A percentile compares a stretch with the other conserved stretches of the same genome.
These are phyloP conservation scores for Orthonyx spaldingii DNA, from an alignment of 2,113 vertebrate species.

Conservation along the genomic window DNA sequence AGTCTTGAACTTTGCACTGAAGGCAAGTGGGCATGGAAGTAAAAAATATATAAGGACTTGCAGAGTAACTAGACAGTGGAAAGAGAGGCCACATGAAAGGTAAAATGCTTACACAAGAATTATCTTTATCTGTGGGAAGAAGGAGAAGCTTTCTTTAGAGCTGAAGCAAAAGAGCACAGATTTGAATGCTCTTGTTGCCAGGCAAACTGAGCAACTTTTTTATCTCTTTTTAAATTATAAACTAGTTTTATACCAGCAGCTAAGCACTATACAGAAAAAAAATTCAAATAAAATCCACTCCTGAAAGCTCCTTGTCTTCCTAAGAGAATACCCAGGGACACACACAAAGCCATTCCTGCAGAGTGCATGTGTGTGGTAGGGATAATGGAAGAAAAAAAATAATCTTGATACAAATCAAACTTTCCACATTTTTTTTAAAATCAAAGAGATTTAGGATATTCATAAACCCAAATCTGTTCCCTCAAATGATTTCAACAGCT, in stretches of 20 bases:
- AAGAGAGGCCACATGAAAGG: background rate
- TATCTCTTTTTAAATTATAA: background rate
- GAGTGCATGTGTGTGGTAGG: background rate
- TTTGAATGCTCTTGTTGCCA: background rate
- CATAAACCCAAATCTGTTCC: slow-evolving; percentile 22
- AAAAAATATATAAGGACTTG: background rate
- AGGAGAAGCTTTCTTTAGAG: background rate
- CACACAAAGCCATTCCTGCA: background rate
- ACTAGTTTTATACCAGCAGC: background rate
- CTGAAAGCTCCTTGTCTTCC: background rate
- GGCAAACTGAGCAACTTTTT: background rate
- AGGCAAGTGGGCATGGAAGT: background rate
- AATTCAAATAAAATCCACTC: background rate
- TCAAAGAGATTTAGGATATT: slow-evolving; percentile 35
- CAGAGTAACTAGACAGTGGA: background rate
- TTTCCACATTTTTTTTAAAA: background rate
- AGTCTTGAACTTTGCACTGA: background rate
- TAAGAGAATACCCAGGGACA: background rate
- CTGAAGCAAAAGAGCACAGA: background rate
- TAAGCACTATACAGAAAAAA: background rate
- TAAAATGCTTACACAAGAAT: background rate
- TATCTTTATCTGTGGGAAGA: background rate
- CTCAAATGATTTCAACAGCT: slow-evolving; percentile 36
- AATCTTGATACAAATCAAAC: background rate
- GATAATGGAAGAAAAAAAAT: background rate